Base-by-base conservation (phyloP, 2,113 vertebrate species). In the Ascaphus truei region DNA sequence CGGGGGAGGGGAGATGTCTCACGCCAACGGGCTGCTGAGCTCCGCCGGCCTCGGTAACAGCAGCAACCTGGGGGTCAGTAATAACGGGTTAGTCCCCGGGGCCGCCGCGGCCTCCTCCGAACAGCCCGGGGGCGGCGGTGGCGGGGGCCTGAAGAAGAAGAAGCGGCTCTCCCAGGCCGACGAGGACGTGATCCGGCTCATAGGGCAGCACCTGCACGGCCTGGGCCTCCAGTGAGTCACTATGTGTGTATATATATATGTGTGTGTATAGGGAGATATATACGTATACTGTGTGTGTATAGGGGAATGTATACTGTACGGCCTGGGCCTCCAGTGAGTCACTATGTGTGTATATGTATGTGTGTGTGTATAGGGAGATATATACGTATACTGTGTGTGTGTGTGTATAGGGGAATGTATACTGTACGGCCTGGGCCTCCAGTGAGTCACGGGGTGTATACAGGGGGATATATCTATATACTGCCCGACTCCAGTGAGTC, bases 201-300 rank as follows among this genome's bases (percentile, higher is more conserved):
- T 98, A 69, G 96, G 95, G 75, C 96, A 98, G 73, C 96, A 98
- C 88, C 83, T 98, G 45, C 94, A 96, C 78, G 94, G 95, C 57
- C 75, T 97, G 45, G 96, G 96, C 73, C 94, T 98, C 77, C 94
- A 97, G 96, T 98, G 92, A 95, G 96, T 94, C 52, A 20, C 67
- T 31, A 57, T 31, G 41, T 37, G 41, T 16, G 37, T 3, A n/a
- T n/a, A n/a, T n/a, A n/a, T n/a, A n/a, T n/a, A 18, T 6, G 27
- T 13, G 5, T n/a, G n/a, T 4, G 39, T 13, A 10, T 15, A 2
- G 26, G 15, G 22, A 34, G 4, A n/a, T n/a, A n/a, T n/a, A n/a
- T n/a, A n/a, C 26, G n/a, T n/a, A n/a, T n/a, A n/a, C 23, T 6
- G 27, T 13, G 5, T n/a, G n/a, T 4, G 39, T 13, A 10, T 15